phyloP scores from a whole-genome alignment of 2,113 vertebrate species.

The Mandrillus leucophaeus region DNA sequence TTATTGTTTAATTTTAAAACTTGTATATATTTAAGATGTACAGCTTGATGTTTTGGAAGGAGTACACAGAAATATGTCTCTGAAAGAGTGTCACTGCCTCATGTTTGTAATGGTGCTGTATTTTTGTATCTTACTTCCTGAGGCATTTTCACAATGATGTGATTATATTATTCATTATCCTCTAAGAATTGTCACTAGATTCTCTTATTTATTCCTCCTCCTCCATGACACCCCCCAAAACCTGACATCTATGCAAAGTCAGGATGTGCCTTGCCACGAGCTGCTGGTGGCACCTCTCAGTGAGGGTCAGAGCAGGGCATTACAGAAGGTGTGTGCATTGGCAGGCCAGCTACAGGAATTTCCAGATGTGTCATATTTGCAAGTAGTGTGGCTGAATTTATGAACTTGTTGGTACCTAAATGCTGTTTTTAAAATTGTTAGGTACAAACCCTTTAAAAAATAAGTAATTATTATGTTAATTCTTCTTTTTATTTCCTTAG shows the following conservation, averaged over 20 bases:
- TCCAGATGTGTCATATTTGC: neutral
- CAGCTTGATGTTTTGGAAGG: neutral
- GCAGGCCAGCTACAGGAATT: conserved; percentile 69
- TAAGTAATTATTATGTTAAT: neutral
- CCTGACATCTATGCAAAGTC: conserved; percentile 88
- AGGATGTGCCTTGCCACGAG: conserved; percentile 91
- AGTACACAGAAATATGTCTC: neutral
- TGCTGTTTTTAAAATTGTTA: neutral
- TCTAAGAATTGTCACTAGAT: neutral
- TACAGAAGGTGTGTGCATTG: conserved; percentile 93
- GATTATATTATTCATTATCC: neutral
- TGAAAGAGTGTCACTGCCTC: neutral
- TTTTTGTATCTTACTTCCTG: neutral
- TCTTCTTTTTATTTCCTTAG: neutral
- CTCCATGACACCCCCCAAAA: neutral
- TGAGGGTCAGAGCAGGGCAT: conserved; percentile 93
- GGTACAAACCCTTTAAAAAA: neutral
- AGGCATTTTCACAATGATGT: neutral
- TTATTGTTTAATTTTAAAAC: neutral
- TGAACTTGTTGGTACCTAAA: neutral
- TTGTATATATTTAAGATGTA: neutral
- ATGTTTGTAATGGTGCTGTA: neutral
- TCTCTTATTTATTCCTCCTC: neutral
- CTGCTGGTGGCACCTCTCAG: conserved; percentile 44
- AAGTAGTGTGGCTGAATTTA: neutral